Base-by-base conservation (phyloP, 2,797 vertebrate species). In the Acestrorhynchus altus region DNA sequence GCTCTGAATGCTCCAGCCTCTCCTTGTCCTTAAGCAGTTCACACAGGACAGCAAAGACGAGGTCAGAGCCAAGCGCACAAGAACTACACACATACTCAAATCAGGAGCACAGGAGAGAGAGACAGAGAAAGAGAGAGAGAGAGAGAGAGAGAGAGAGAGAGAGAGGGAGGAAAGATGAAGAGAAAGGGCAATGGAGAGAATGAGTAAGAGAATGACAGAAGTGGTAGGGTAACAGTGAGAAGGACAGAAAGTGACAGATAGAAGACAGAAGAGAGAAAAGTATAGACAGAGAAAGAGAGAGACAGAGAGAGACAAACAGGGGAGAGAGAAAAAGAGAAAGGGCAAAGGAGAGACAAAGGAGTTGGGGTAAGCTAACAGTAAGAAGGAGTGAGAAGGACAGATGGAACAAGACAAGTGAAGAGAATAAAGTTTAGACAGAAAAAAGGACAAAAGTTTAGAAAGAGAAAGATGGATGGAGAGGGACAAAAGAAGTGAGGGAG, bases 41-140 rank as follows among this genome's bases (percentile, higher is more conserved):
- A 44, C 42, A 2, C 11, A 65, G 61, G 18, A 28, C 12, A 59
- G 22, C n/a, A 13, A 39, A 1, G 24, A 57, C 26, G 64, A 47
- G 39, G 42, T 67, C 28, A n/a, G 56, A 70, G 68, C 59, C 56
- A 4, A 16, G 1, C 13, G 46, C 46, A 16, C 46, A 47, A 35
- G 31, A 2, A 35, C 31, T 35, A 6, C 46, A 47, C 4, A 4
- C 15, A 47, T 15, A 16, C 57, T 72, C 52, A 40, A 68, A 26
- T 59, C 28, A 22, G 60, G 72, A 63, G n/a, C 64, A 64, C 67
- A 78, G 78, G 74, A 68, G 13, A 15, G 26, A 10, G 56, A 28
- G n/a, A 1, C 2, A 28, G 5, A 31, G 3, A 5, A 15, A 6
- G 12, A 22, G 24, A 31, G 4, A 28, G 12, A 28, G 56, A 11